Percentiles rank a stretch among this genome's conserved stretches.
Evolutionary conservation across 2,888 invertebrate species (phyloP).

Genomic region (Invenusta paracnida): DNA sequence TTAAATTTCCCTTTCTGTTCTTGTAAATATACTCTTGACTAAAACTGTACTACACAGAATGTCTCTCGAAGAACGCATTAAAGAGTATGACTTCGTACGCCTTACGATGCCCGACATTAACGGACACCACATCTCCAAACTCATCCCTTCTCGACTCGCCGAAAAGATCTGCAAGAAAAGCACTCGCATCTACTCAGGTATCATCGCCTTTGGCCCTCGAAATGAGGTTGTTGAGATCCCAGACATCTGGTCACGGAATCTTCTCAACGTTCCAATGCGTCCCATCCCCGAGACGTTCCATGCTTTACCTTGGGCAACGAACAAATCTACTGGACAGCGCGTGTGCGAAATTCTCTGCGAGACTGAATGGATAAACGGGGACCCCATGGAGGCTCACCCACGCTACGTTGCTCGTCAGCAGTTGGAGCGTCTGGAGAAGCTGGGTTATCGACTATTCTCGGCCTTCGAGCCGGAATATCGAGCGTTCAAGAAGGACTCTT

Average conservation of each 20-base stretch:
- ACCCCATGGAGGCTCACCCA: slow-evolving; percentile 20
- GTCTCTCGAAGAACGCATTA: background rate
- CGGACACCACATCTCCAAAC: slow-evolving; percentile 20
- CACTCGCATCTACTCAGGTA: background rate
- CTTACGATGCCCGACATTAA: slow-evolving; percentile 23
- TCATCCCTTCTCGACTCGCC: background rate
- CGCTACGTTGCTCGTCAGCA: background rate
- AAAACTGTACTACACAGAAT: no score
- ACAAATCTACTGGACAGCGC: background rate
- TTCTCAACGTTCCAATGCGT: slow-evolving; percentile 20
- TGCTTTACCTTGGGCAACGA: background rate
- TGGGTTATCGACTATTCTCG: slow-evolving; percentile 9
- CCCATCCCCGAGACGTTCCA: slow-evolving; percentile 34
- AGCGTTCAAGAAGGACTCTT: slow-evolving; percentile 8
- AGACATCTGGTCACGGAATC: background rate
- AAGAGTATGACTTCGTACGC: slow-evolving; percentile 24
- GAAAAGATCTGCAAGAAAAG: background rate
- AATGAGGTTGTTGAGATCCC: background rate
- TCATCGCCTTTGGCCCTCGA: slow-evolving; percentile 2
- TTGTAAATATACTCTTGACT: no score
- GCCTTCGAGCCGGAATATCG: slow-evolving; percentile 37
- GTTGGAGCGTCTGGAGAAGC: slow-evolving; percentile 2
- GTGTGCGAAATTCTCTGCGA: slow-evolving; percentile 32
- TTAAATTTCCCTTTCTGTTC: no score
- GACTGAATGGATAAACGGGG: slow-evolving; percentile 9